phyloP scores from a whole-genome alignment of 2,888 invertebrate species.

The Tachystola acroxantha region DNA sequence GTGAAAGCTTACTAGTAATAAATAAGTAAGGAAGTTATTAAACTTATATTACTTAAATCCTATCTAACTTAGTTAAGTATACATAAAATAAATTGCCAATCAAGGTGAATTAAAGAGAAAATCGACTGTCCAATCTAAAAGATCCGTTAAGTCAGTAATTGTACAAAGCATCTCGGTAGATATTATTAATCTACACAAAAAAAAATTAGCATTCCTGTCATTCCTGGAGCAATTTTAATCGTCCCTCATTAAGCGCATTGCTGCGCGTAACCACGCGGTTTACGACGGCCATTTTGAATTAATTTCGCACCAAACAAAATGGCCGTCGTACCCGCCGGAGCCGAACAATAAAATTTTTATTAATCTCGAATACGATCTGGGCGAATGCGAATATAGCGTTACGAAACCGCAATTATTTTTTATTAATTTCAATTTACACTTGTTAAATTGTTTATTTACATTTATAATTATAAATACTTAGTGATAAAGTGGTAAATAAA shows the following conservation, averaged over 20 bases:
- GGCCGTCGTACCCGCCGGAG: slow-evolving; percentile 33
- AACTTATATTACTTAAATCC: too few species aligned
- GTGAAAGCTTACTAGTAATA: too few species aligned
- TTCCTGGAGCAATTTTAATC: slow-evolving; percentile 63
- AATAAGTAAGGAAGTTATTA: too few species aligned
- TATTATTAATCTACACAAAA: not conserved
- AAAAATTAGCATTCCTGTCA: slow-evolving; percentile 53
- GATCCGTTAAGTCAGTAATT: too few species aligned
- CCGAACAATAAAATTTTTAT: slow-evolving; percentile 57
- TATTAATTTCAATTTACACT: slow-evolving; percentile 34
- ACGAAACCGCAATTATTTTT: slow-evolving; percentile 36
- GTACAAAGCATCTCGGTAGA: too few species aligned
- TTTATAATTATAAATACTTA: too few species aligned
- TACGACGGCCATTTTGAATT: slow-evolving; percentile 68
- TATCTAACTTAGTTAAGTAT: too few species aligned
- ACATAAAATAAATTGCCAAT: not conserved
- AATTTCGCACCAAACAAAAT: slow-evolving; percentile 66
- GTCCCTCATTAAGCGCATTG: slow-evolving; percentile 66
- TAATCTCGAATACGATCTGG: slow-evolving; percentile 50
- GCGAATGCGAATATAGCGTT: slow-evolving; percentile 26
- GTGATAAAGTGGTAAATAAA: not conserved
- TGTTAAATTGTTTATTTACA: too few species aligned
- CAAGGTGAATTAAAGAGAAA: too few species aligned
- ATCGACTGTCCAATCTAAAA: too few species aligned
- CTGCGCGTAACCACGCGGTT: slow-evolving; percentile 59